Base-by-base conservation (phyloP, 2,888 invertebrate genomes). In the Zaprionus bogoriensis region DNA sequence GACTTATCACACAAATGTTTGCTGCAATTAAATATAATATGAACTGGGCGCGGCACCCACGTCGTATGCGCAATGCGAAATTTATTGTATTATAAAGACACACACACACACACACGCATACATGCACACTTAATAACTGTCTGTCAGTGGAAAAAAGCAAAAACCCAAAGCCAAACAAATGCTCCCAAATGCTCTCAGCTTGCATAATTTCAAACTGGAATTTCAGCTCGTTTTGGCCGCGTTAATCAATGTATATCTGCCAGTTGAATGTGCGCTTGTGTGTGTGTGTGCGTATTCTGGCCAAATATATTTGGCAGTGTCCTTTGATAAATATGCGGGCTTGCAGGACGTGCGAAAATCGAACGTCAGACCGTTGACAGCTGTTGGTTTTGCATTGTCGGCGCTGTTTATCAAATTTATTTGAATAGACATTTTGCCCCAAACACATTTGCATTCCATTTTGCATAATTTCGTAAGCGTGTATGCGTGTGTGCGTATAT, bases 381-480 rank as follows among this genome's bases (percentile, higher is more conserved):
- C 80, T 79, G 80, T 75, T 83, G 80, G 77, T 64, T 80, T 67
- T 60, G 55, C 64, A 62, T 54, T 67, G 53, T 45, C 39, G 42
- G 41, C 39, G 53, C 65, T 77, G 69, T 70, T 77, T 61, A 74
- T 78, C 42, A 59, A 78, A 74, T 78, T 68, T 71, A 81, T 81
- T 68, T 76, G 59, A 60, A 77, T 52, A 74, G 82, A 78, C 79
- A 77, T 78, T 81, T 84, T 60, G 74, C 72, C 70, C 67, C 10
- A 76, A 78, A 60, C 74, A 78, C 57, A 84, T 81, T 81, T 81
- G 74, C 84, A 80, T 80, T 70, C 74, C 57, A 66, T 53, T 77
- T 82, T 67, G 76, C 78, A 81, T 80, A 81, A 78, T 73, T 60
- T 52, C 46, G 23, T 45, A 38, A 32, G 61, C 52, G 52, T 32